Evolutionary conservation across 2,797 vertebrate genomes (phyloP).

Genomic region (Peromyscus attwateri): DNA sequence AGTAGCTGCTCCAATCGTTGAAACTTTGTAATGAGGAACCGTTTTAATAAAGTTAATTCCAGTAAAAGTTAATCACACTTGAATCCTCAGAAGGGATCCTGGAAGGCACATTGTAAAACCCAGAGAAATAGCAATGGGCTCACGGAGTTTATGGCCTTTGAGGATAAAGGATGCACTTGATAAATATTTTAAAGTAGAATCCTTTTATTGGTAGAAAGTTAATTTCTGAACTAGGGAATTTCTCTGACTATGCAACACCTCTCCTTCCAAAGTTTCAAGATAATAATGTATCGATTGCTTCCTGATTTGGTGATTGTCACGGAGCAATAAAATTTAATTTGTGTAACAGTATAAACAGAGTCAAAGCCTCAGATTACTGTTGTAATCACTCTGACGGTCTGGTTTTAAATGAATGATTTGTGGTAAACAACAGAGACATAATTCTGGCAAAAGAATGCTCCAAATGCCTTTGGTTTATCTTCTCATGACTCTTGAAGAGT

Average conservation of each 20-base stretch:
- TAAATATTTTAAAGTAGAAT: slow-evolving; percentile 40
- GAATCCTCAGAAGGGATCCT: slow-evolving; percentile 74
- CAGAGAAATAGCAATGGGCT: slow-evolving; percentile 22
- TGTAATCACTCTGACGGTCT: slow-evolving; percentile 30
- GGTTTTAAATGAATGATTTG: slow-evolving; percentile 53
- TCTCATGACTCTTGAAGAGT: background rate
- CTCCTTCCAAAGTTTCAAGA: background rate
- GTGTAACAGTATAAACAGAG: background rate
- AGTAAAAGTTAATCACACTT: slow-evolving; percentile 73
- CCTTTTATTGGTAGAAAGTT: slow-evolving; percentile 62
- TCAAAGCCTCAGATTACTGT: slow-evolving; percentile 46
- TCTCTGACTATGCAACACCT: slow-evolving; percentile 11
- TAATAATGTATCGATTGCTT: slow-evolving; percentile 11
- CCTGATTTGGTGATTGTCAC: slow-evolving; percentile 22
- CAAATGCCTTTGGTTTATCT: slow-evolving; percentile 49
- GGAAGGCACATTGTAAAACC: slow-evolving; percentile 53
- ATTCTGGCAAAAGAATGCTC: slow-evolving; percentile 36
- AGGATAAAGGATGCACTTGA: slow-evolving; percentile 52
- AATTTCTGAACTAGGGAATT: slow-evolving; percentile 52
- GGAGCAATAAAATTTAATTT: slow-evolving; percentile 11
- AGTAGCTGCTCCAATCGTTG: slow-evolving; percentile 19
- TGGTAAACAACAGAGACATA: slow-evolving; percentile 20
- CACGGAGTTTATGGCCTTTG: slow-evolving; percentile 38
- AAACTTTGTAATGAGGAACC: slow-evolving; percentile 40
- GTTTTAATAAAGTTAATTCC: slow-evolving; percentile 78